Base-by-base conservation (phyloP, 1,140 invertebrate genomes). In the Euwallacea similis region DNA sequence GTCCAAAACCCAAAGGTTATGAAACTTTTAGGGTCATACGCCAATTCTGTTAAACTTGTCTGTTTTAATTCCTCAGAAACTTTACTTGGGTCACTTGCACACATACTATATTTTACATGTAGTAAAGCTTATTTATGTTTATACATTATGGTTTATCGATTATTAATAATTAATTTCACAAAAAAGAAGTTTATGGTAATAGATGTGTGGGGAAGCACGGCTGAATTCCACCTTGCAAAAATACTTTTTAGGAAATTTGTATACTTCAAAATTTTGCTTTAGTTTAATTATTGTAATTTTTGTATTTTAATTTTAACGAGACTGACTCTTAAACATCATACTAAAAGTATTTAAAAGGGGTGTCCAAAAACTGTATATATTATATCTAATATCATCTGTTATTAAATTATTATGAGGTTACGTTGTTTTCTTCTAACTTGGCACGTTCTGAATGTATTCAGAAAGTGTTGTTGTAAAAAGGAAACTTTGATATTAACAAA, bases 271-370 rank as follows among this genome's bases (percentile, higher is more conserved):
- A 33, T 10, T 10, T 42, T 11, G 15, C 42, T 33, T 41, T 60
- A 60, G 10, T 60, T 60, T 60, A 60, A 42, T 60, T 60, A 43
- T 60, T 9, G 2, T 42, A 11, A 60, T 47, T 47, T 64, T 16
- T 47, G 16, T 64, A 15, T 64, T 64, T 64, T 64, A 64, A 46
- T 64, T 64, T 50, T 64, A 64, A 64, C 33, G 61, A 64, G 61
- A 64, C 61, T 64, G 61, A 64, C 61, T 47, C 43, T 47, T 47
- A n/a, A 64, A 64, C 61, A 61, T 42, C 59, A 42, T 64, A 46
- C 13, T 46, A n/a, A 64, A 64, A 64, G 46, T 60, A 60, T 60
- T 42, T 42, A 60, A 42, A 60, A 43, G 11, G 41, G 58, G 41
- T 41, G 21, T 41, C 21, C 58, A 60, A 43, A 60, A 60, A 60